Evolutionary conservation across 2,797 vertebrate genomes (phyloP), one percentile per base, ranked within the genome.

Genomic region (Melopsittacus undulatus): DNA sequence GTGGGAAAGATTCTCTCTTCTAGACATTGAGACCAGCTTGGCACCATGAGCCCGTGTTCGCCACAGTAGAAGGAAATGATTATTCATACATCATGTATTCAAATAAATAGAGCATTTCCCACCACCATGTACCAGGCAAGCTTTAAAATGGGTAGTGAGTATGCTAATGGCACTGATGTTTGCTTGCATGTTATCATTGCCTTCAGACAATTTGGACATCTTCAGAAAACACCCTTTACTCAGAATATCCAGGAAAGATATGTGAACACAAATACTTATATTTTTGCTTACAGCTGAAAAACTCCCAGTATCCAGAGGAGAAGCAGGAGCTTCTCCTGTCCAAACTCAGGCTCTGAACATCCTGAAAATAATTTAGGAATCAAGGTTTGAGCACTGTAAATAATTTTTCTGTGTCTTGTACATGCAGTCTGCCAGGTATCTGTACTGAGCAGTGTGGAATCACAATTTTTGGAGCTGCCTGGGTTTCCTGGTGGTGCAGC

Each of bases 61-160:
- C 40, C 30, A 38, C 36, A 13, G n/a, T 46, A 40, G 52, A n/a
- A 72, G 43, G 59, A 49, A 45, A 29, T 0, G 21, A 9, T 52
- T 61, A 24, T 21, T 52, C n/a, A 1, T 4, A n/a, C 26, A 9
- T 10, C 0, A 0, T 3, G 7, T 48, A 5, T 48, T 19, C 1
- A 1, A 14, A 12, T 5, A 62, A 16, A 13, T 1, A 12, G 21
- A 38, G 68, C 30, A 1, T 48, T 29, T 36, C 78, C 56, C 63
- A 32, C 10, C 34, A 42, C 42, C 4, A 4, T 20, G 57, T 19
- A 15, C 36, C 45, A 38, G 42, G 20, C 16, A 24, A 49, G 57
- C 27, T 67, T 68, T 26, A 36, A 56, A 49, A 42, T 2, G 1
- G 30, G 69, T 6, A n/a, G 63, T 46, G 66, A 43, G 36, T 9